Evolutionary conservation across 2,797 vertebrate genomes (phyloP), one percentile per base, ranked within the genome.

Genomic region (Champsocephalus gunnari): DNA sequence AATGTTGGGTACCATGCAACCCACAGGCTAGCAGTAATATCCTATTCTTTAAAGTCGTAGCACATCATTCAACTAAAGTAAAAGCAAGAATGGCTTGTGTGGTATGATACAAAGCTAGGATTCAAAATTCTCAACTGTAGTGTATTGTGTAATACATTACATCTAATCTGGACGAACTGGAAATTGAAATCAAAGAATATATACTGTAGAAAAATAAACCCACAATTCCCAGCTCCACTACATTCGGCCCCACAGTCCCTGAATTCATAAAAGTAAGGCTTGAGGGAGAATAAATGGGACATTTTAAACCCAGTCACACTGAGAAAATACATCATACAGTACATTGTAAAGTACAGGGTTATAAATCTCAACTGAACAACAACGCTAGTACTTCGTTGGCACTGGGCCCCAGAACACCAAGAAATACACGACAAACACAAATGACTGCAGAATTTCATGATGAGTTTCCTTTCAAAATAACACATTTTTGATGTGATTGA

Each of bases 211-310:
- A 71, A 78, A 70, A 66, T 54, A 75, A 78, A 68, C 24, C 32
- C 75, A 81, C 70, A 87, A 78, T 83, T 81, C 66, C 80, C 60
- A 71, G 58, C 55, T 53, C 58, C 2, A 54, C 67, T 76, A 79
- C 64, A 21, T 71, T 73, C 34, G 74, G 86, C 55, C 86, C 80
- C 80, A 73, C 60, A 71, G 79, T 90, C 86, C 88, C 84, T 48
- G 62, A 87, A 89, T 88, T 93, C 90, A 92, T 91, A 88, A 92
- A 91, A 89, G 76, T 67, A 50, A 65, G 73, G 78, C 80, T 79
- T 73, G 61, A 73, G 83, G 88, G 83, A 77, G 75, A 79, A 88
- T 78, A 77, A 87, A 85, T 64, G 71, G 50, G 64, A 79, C 81
- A 75, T 81, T 53, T 69, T 71, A 82, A 87, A 77, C 80, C 12